phyloP scores from a whole-genome alignment of 64 coral and sea anemone species.

The Trachythela sp. region DNA sequence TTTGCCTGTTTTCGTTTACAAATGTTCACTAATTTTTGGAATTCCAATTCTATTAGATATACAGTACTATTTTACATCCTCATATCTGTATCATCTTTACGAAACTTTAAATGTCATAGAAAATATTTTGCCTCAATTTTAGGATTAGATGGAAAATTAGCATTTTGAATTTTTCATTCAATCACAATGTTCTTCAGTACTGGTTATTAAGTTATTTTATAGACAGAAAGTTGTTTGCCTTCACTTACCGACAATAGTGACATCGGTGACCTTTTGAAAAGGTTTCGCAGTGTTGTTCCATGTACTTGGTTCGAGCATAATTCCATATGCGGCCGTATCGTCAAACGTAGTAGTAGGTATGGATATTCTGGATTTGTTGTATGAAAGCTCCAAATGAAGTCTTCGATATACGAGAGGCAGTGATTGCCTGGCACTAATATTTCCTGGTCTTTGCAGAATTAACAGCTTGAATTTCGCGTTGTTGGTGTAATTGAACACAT shows the following conservation, averaged over 20 bases:
- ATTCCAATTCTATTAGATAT: too few relatives aligned
- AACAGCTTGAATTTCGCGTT: not conserved
- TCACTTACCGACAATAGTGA: not conserved
- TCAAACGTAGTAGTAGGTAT: not conserved
- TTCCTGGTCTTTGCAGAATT: not conserved
- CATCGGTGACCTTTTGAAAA: not conserved
- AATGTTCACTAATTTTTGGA: too few relatives aligned
- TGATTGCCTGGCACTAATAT: not conserved
- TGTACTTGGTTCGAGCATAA: not conserved
- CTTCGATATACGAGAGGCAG: not conserved
- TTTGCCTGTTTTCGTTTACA: too few relatives aligned
- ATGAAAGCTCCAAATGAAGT: not conserved
- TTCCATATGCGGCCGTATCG: not conserved
- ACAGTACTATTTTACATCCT: too few relatives aligned
- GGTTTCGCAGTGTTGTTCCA: not conserved
- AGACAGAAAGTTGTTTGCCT: not conserved
- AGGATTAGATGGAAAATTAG: too few relatives aligned
- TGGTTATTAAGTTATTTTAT: too few relatives aligned
- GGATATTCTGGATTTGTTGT: not conserved
- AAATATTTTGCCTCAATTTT: too few relatives aligned
- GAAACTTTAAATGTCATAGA: too few relatives aligned
- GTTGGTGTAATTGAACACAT: not conserved
- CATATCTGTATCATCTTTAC: too few relatives aligned
- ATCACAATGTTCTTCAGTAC: too few relatives aligned
- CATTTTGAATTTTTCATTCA: too few relatives aligned